Evolutionary conservation across 2,113 vertebrate genomes (phyloP).

Genomic region (Rostratula benghalensis): DNA sequence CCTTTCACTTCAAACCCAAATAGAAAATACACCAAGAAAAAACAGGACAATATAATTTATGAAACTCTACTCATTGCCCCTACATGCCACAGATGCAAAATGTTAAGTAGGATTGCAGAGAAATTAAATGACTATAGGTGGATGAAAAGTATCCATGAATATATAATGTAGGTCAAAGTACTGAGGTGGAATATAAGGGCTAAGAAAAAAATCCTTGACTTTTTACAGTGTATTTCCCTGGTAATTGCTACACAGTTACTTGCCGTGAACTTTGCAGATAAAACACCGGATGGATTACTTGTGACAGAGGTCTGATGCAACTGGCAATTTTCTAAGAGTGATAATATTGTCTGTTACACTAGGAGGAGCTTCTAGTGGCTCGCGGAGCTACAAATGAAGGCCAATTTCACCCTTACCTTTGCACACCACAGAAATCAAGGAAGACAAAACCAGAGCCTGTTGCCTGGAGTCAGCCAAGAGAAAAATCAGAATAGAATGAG

Average conservation of each 20-base stretch:
- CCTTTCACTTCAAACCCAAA: background rate
- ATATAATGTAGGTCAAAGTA: background rate
- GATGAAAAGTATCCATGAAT: background rate
- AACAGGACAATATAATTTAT: background rate
- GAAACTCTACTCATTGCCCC: background rate
- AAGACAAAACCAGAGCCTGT: background rate
- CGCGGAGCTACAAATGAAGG: background rate
- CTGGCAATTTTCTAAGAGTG: background rate
- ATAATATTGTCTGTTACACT: background rate
- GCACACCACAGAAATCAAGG: background rate
- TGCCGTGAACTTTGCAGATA: background rate
- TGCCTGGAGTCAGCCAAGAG: background rate
- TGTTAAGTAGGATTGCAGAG: background rate
- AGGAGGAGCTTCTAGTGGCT: background rate
- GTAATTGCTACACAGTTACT: background rate
- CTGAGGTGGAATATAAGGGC: background rate
- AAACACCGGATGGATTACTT: background rate
- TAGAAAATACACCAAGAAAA: background rate
- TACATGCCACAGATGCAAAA: background rate
- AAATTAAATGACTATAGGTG: background rate
- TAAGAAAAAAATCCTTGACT: background rate
- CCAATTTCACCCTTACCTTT: background rate
- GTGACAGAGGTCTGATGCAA: background rate
- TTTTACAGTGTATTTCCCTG: background rate
- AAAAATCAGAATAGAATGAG: background rate